Evolutionary conservation across 1,140 invertebrate genomes (phyloP).

Genomic region (Lepidotrigona ventralis): DNA sequence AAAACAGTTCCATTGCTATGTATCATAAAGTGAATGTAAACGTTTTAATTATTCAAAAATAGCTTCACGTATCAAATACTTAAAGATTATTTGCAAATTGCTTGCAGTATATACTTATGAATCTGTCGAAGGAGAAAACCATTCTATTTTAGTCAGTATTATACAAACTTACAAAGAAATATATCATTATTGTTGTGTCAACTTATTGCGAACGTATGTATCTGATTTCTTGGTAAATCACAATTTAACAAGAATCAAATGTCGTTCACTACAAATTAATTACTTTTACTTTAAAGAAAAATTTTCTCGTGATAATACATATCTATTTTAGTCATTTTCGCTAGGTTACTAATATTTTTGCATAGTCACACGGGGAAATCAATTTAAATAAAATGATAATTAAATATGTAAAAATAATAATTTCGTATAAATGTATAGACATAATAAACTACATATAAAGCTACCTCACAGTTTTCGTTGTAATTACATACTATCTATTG

Average conservation of each 20-base stretch:
- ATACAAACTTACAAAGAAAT: conserved; percentile 22
- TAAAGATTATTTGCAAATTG: background rate
- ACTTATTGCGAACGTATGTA: background rate
- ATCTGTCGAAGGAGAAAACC: background rate
- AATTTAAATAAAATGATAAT: background rate
- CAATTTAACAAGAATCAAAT: background rate
- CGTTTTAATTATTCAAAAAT: background rate
- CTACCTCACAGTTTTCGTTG: conserved; percentile 16
- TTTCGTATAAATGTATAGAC: conserved; percentile 19
- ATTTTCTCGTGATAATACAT: background rate
- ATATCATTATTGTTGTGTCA: conserved; percentile 1
- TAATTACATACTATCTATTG: conserved; percentile 14
- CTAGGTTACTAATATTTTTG: background rate
- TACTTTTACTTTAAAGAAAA: background rate
- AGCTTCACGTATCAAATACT: background rate
- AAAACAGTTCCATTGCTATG: conserved; percentile 11
- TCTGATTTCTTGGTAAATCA: background rate
- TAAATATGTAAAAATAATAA: conserved; percentile 23
- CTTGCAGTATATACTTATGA: background rate
- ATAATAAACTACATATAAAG: conserved; percentile 33
- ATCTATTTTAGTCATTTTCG: background rate
- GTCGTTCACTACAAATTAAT: background rate
- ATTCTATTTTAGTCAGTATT: background rate
- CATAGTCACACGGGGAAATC: no score
- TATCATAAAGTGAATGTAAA: background rate